Evolutionary conservation across 2,888 invertebrate genomes (phyloP).

Genomic region (Cataglyphis albicans): DNA sequence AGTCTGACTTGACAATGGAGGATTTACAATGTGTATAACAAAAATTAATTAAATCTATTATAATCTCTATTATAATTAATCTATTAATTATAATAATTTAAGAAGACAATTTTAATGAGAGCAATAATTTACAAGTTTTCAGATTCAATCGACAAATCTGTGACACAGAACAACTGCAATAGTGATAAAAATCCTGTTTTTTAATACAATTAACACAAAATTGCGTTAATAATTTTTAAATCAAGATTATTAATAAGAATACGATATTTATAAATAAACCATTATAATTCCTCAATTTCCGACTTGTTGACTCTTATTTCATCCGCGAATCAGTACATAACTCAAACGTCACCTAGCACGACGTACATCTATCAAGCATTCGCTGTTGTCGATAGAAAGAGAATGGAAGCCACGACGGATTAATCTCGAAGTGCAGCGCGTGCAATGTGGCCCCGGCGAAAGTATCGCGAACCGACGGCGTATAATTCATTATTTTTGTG

Average conservation of each 20-base stretch:
- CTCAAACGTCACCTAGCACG: slow-evolving; percentile 67
- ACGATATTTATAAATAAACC: too few relatives aligned
- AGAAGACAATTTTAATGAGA: neutral
- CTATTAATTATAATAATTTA: too few relatives aligned
- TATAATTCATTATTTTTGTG: slow-evolving; percentile 75
- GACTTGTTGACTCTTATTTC: slow-evolving; percentile 24
- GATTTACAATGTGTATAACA: neutral
- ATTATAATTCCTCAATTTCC: slow-evolving; percentile 2
- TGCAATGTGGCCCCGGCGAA: slow-evolving; percentile 65
- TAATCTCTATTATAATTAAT: neutral
- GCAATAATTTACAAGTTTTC: neutral
- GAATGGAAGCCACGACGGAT: slow-evolving; percentile 73
- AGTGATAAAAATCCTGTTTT: neutral
- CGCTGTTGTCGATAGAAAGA: slow-evolving; percentile 69
- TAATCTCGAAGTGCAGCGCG: slow-evolving; percentile 73
- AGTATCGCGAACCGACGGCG: slow-evolving; percentile 56
- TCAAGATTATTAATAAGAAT: neutral
- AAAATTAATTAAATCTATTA: neutral
- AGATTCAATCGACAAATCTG: neutral
- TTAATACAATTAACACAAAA: neutral
- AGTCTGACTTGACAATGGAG: neutral
- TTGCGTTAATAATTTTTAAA: neutral
- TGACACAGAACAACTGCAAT: neutral
- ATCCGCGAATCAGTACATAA: slow-evolving; percentile 68
- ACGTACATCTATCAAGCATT: slow-evolving; percentile 74